These are phyloP conservation scores for Metopia argyrocephala DNA, from an alignment of 2,888 invertebrate species.

Conservation along the genomic window DNA sequence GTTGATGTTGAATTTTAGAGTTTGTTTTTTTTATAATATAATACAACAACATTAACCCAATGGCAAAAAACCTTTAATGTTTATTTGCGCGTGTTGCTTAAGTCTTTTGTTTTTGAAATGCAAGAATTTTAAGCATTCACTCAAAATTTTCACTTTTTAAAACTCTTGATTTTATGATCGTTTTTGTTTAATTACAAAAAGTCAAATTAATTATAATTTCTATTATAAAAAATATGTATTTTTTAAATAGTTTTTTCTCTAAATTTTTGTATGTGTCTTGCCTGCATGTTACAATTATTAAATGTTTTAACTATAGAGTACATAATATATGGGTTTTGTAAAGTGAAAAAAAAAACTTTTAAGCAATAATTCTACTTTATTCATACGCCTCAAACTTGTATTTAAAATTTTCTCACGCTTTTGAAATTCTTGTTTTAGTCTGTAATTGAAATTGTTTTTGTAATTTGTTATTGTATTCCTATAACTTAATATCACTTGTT, in stretches of 20 bases:
- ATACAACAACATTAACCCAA: too few species aligned
- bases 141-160: slow-evolving; percentile 13
- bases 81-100: slow-evolving; percentile 17
- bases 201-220: slow-evolving; percentile 28
- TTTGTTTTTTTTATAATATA: too few species aligned
- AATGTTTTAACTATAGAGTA: too few species aligned
- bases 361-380: not conserved
- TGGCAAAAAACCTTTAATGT: too few species aligned
- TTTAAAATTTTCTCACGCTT: slow-evolving; percentile 44
- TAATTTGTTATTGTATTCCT: not conserved
- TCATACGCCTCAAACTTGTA: too few species aligned
- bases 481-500: slow-evolving; percentile 14
- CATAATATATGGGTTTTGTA: too few species aligned
- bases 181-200: too few species aligned
- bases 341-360: too few species aligned
- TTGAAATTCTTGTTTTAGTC: slow-evolving; percentile 27
- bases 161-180: slow-evolving; percentile 31
- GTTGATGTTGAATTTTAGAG: too few species aligned
- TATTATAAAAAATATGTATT: not conserved
- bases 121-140: not conserved
- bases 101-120: slow-evolving; percentile 37
- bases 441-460: not conserved
- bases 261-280: too few species aligned
- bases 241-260: too few species aligned
- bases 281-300: too few species aligned